Base-by-base conservation (phyloP, 2,888 invertebrate genomes). In the Gandaritis pyraliata region DNA sequence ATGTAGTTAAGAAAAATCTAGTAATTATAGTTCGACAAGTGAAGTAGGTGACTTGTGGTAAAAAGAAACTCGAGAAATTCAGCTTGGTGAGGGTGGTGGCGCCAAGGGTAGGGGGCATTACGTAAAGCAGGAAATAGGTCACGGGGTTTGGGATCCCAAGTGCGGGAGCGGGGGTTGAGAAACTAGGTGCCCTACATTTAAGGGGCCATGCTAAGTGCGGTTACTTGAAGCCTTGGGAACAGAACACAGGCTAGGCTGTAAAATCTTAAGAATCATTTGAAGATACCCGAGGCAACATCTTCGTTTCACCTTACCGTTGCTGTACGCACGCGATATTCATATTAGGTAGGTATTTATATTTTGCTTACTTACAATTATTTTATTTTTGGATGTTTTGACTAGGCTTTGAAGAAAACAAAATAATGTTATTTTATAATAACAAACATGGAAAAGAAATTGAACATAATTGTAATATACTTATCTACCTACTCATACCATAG, bases 161-260 rank as follows among this genome's bases (percentile, higher is more conserved):
- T 58, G 65, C 57, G 64, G 58, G 65, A 72, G 59, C 51, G 69
- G 69, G 63, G 65, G 65, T 58, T 45, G 53, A 61, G 65, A 70
- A 86, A 87, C 81, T 85, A 82, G 88, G 88, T 88, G 86, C 74
- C 87, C 86, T 86, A 87, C 80, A 83, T 74, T 75, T 76, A 77
- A 61, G 55, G 72, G 45, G 63, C 50, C 30, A 30, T n/a, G 23
- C 13, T 16, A 36, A 36, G 41, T 38, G 23, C 49, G 29, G 45
- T 41, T 57, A 51, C 46, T 41, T 2, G 30, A 50, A 39, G 36
- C 29, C 45, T 16, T 33, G 30, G 43, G 6, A 15, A 16, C 43
- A 43, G 43, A 43, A 16, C 16, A 43, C 16, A 11, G 11, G 43
- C 10, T 16, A 16, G 10, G 2, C 23, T 13, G 53, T 16, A 16